Evolutionary conservation across 2,113 vertebrate genomes (phyloP).

Genomic region (Tyrannus savana): DNA sequence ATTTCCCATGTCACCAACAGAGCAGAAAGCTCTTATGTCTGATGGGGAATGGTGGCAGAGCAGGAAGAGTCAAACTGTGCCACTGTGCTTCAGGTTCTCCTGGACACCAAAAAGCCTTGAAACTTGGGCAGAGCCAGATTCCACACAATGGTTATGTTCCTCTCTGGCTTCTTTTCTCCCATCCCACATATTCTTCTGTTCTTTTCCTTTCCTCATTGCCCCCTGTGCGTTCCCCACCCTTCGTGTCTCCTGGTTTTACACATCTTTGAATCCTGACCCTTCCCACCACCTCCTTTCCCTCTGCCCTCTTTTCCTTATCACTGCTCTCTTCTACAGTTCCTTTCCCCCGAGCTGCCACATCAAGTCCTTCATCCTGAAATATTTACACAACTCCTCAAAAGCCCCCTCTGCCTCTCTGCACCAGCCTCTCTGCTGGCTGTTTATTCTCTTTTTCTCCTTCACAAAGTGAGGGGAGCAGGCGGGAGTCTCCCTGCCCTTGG

Average conservation of each 20-base stretch:
- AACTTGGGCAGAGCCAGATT: neutral
- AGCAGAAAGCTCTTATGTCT: neutral
- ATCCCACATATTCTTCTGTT: neutral
- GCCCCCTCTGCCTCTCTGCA: neutral
- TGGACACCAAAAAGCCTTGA: neutral
- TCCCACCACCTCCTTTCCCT: neutral
- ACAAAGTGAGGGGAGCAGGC: neutral
- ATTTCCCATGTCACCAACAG: neutral
- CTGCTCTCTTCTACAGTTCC: neutral
- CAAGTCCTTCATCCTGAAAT: neutral
- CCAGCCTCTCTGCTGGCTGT: neutral
- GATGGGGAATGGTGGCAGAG: neutral
- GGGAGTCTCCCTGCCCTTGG: neutral
- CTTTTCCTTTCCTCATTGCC: neutral
- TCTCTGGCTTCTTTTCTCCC: neutral
- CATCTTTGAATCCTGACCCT: neutral
- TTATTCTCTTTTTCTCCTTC: neutral
- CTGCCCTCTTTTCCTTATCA: neutral
- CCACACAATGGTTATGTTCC: neutral
- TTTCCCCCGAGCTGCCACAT: neutral
- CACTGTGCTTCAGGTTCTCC: neutral
- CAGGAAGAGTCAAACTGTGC: neutral
- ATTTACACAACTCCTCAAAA: neutral
- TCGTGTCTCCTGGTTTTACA: neutral
- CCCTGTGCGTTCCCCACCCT: neutral